Percentiles rank a stretch among this genome's conserved stretches.
These are phyloP conservation scores for Zosterops pallidus DNA, from an alignment of 2,113 vertebrate genomes.

Conservation along the genomic window DNA sequence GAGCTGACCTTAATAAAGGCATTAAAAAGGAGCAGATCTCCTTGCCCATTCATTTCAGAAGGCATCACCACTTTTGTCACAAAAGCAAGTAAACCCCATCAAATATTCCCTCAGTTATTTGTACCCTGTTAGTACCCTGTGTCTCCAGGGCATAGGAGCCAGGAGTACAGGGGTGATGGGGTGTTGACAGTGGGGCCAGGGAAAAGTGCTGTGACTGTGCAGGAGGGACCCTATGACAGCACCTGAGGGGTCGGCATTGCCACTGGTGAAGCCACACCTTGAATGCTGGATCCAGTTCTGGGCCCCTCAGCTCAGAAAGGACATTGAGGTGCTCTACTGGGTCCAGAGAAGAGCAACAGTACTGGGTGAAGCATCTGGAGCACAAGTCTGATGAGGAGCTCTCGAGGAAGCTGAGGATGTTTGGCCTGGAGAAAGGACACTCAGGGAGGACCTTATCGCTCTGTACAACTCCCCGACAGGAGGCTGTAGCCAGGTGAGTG, in stretches of 20 bases:
- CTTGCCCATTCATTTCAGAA: not conserved
- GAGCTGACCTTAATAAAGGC: too few relatives aligned
- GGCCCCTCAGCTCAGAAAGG: not conserved
- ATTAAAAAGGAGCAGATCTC: too few relatives aligned
- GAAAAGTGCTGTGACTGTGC: not conserved
- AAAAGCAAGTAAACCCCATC: not conserved
- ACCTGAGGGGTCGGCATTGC: fast-evolving
- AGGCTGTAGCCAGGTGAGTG: too few relatives aligned
- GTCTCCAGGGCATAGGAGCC: fast-evolving
- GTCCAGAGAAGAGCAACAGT: not conserved
- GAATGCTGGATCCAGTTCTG: not conserved
- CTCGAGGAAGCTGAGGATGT: not conserved
- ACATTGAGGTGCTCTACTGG: fast-evolving
- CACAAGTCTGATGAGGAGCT: not conserved
- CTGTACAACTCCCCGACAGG: too few relatives aligned
- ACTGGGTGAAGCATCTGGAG: not conserved
- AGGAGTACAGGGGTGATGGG: too few relatives aligned
- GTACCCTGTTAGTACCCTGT: not conserved
- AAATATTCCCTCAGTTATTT: not conserved
- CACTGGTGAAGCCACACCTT: not conserved
- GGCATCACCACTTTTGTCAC: not conserved
- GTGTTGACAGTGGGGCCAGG: not conserved
- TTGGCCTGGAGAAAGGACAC: not conserved
- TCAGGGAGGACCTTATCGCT: too few relatives aligned
- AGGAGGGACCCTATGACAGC: not conserved